Evolutionary conservation across 2,888 invertebrate genomes (phyloP).

Genomic region (Tillus elongatus): DNA sequence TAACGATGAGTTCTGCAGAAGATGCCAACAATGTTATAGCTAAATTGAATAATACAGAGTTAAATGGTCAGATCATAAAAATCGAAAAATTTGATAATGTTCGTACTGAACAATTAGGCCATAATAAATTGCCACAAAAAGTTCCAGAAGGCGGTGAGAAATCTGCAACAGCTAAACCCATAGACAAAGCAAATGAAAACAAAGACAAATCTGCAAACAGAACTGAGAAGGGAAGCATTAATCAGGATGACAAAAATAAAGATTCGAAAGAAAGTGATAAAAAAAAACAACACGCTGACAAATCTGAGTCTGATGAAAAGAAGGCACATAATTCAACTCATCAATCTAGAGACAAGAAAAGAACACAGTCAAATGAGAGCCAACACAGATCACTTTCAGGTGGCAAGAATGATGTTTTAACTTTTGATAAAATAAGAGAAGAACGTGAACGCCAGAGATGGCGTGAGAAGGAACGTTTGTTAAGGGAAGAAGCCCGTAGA

Average conservation of each 20-base stretch:
- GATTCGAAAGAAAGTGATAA: slow-evolving; percentile 17
- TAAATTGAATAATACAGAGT: slow-evolving; percentile 82
- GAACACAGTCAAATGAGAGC: slow-evolving; percentile 16
- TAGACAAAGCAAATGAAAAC: slow-evolving; percentile 20
- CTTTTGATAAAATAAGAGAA: slow-evolving; percentile 73
- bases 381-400: slow-evolving; percentile 18
- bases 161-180: slow-evolving; percentile 13
- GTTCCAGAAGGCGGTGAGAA: slow-evolving; percentile 12
- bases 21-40: slow-evolving; percentile 87
- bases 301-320: slow-evolving; percentile 14
- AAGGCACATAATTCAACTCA: slow-evolving; percentile 19
- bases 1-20: slow-evolving; percentile 85
- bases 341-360: slow-evolving; percentile 15
- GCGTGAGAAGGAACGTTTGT: slow-evolving; percentile 66
- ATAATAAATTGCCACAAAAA: slow-evolving; percentile 24
- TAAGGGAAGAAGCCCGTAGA: slow-evolving; percentile 73
- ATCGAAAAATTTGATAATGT: slow-evolving; percentile 61
- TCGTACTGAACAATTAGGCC: slow-evolving; percentile 36
- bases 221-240: no score
- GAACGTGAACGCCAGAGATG: slow-evolving; percentile 65
- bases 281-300: slow-evolving; percentile 18
- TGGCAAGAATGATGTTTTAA: slow-evolving; percentile 51
- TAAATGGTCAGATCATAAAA: slow-evolving; percentile 90
- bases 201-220: slow-evolving; percentile 19
- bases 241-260: no score